Evolutionary conservation across 2,797 vertebrate genomes (phyloP), one percentile per base, ranked within the genome.

Genomic region (Oryzias sinensis): DNA sequence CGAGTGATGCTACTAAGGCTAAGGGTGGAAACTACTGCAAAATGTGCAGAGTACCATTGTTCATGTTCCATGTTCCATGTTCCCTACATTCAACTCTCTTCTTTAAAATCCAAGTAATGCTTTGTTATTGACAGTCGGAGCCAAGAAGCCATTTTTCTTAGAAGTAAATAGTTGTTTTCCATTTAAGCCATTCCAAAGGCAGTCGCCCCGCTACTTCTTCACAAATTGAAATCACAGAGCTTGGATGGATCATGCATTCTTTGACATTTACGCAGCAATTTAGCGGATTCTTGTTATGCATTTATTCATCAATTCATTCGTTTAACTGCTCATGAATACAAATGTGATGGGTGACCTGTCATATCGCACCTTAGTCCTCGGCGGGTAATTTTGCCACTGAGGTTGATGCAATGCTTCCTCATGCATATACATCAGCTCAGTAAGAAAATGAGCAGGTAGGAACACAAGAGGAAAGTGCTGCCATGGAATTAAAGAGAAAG

Each of bases 291-390:
- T 82, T 89, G 83, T 88, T 87, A 90, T 90, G 83, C 84, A 89
- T 89, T 88, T 89, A 91, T 89, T 87, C 88, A 91, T 87, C 87
- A 84, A 75, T 85, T 74, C 73, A 79, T 83, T 85, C 76, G 77
- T 89, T 87, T 84, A 80, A 62, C 70, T 62, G 71, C 88, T 91
- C 87, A 90, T 90, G 87, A 90, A 91, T 91, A 89, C 81, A 84
- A 85, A 89, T 87, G 80, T 76, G 76, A 81, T 68, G 55, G 53
- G 56, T 79, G 79, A 80, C 81, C 84, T 74, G 72, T 84, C 81
- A 77, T 76, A 78, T 79, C 64, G 74, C 73, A 78, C 75, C 74
- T 76, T 56, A 63, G 77, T 74, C 72, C 62, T 84, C 76, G 65
- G 47, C 45, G 71, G 67, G 72, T 78, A 71, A 80, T 83, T 85